phyloP scores from a whole-genome alignment of 2,888 invertebrate species.

The Cheilosia variabilis region DNA sequence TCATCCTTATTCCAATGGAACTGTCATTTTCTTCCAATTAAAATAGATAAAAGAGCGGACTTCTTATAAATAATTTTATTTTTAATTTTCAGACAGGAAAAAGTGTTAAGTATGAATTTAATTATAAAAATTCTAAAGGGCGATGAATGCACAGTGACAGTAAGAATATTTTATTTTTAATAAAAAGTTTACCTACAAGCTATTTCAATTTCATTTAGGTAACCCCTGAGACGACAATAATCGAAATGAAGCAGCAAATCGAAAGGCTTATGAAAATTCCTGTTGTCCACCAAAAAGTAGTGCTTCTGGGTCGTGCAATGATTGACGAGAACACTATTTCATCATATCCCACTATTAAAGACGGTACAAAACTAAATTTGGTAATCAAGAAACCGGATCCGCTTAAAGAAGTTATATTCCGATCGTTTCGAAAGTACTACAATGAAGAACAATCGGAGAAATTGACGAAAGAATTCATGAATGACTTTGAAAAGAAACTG shows the following conservation, averaged over 20 bases:
- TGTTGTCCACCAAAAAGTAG: conserved; percentile 88
- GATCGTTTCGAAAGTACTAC: conserved; percentile 85
- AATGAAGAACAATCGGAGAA: conserved; percentile 87
- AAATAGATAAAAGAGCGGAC: neutral
- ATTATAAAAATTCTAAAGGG: conserved; percentile 90
- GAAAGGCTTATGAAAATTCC: conserved; percentile 87
- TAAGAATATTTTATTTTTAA: conserved; percentile 79
- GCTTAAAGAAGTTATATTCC: conserved; percentile 85
- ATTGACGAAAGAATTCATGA: conserved; percentile 81
- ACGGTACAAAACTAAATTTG: conserved; percentile 90
- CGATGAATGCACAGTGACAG: conserved; percentile 88
- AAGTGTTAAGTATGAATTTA: conserved; percentile 86
- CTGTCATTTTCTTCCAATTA: conserved; percentile 16
- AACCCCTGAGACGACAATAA: conserved; percentile 86
- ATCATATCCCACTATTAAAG: conserved; percentile 89
- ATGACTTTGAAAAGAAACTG: conserved; percentile 81
- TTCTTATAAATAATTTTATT: conserved; percentile 8
- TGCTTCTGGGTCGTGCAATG: conserved; percentile 89
- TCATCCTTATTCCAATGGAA: neutral
- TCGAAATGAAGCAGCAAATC: conserved; percentile 88
- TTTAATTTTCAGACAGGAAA: conserved; percentile 17
- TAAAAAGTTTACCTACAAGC: conserved; percentile 6
- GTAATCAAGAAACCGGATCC: conserved; percentile 88
- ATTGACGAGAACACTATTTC: conserved; percentile 89
- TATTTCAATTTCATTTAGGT: conserved; percentile 82